Base-by-base conservation (phyloP, 2,888 invertebrate genomes). In the Thysanoteuthis rhombus region DNA sequence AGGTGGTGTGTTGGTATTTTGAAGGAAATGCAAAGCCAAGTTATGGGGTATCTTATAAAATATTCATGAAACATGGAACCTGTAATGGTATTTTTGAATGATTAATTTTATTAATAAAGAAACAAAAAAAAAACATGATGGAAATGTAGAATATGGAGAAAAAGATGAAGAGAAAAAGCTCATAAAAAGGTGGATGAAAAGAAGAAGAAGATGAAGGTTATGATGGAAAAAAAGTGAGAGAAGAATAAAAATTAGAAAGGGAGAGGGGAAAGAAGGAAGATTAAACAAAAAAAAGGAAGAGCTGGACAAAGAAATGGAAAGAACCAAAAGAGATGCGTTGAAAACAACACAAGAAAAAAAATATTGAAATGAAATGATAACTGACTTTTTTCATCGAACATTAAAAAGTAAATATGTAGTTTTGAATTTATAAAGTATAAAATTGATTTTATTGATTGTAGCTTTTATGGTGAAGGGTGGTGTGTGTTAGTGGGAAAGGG, bases 1-100 rank as follows among this genome's bases (percentile, higher is more conserved):
- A 36, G 75, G 75, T 75, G 10, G 10, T 75, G 75, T 75, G 75
- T n/a, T 75, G n/a, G n/a, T 16, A n/a, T n/a, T 75, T 75, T 75
- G 75, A 75, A 75, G n/a, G n/a, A 75, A 75, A 75, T 75, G 75
- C n/a, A 75, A 75, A 75, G 75, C 75, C 75, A 75, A 75, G n/a
- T 75, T 75, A 75, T 75, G 75, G 36, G 75, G 16, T 36, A 75
- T n/a, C 75, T 75, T n/a, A 75, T 75, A 75, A 75, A 75, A 75
- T 75, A 75, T 75, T 75, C 75, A 75, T 75, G 75, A 75, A 75
- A 75, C 75, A 36, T 75, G 75, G n/a, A 75, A 75, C n/a, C 75
- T 75, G n/a, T 75, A 75, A 75, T 75, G 75, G n/a, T n/a, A n/a
- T 75, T 75, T 75, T 75, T n/a, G n/a, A 75, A 75, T 75, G 75